Percentiles rank a stretch among this genome's conserved stretches.
These are phyloP conservation scores for Tachysurus vachellii DNA, from an alignment of 2,113 vertebrate genomes.

Conservation along the genomic window DNA sequence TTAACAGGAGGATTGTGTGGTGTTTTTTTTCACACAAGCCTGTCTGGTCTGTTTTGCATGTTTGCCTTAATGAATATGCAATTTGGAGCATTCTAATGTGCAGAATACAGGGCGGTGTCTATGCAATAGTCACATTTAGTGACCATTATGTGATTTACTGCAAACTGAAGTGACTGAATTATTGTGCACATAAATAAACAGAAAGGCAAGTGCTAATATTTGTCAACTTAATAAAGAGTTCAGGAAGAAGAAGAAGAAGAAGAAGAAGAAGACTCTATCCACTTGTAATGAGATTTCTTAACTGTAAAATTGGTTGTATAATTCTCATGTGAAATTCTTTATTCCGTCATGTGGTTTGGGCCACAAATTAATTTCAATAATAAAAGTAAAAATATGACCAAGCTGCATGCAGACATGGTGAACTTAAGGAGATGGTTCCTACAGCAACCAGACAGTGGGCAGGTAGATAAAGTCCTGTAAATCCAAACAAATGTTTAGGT, in stretches of 20 bases:
- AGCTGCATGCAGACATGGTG: not conserved
- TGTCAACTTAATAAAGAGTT: too few species aligned
- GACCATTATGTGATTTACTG: not conserved
- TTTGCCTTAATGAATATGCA: not conserved
- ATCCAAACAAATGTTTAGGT: not conserved
- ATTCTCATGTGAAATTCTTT: not conserved
- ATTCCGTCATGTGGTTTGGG: not conserved
- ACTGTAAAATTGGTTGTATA: not conserved
- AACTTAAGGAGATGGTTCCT: not conserved
- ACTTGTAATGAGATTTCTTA: too few species aligned
- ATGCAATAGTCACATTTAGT: not conserved
- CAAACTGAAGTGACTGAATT: not conserved
- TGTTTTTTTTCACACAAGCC: not conserved
- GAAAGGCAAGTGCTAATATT: too few species aligned
- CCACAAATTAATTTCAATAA: not conserved
- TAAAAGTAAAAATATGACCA: not conserved
- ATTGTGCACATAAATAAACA: not conserved
- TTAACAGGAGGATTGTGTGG: not conserved
- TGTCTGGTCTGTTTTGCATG: not conserved
- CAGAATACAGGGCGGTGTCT: not conserved
- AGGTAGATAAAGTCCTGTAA: not conserved
- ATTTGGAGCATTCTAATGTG: not conserved
- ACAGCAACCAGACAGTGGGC: not conserved
- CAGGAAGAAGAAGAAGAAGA: too few species aligned
- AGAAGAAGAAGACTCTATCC: too few species aligned